Conservation (phyloP, 35 echinoderm and acorn worm genomes). For the Patiria miniata region DNA sequence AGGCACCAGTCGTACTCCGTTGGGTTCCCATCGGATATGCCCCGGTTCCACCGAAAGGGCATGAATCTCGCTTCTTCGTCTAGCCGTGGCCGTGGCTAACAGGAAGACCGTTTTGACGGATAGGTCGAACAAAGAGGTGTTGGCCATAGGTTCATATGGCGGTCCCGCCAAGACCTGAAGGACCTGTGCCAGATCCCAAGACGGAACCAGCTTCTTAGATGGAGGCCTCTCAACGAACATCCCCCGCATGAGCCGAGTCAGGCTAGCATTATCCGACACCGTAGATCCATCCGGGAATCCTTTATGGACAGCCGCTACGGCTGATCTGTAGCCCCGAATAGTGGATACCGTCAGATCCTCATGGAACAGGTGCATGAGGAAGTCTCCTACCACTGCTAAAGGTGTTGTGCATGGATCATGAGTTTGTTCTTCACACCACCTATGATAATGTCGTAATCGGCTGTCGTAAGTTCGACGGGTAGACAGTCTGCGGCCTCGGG, state of each 20-base stretch:
- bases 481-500: background rate
- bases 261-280: background rate
- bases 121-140: background rate
- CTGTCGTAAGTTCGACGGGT: slow-evolving; percentile 22
- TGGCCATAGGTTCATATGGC: slow-evolving; percentile 14
- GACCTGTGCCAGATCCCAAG: slow-evolving; percentile 32
- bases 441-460: slow-evolving; percentile 15
- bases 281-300: slow-evolving; percentile 7
- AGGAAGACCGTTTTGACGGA: slow-evolving; percentile 22
- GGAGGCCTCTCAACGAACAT: slow-evolving; percentile 35
- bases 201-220: background rate
- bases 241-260: slow-evolving; percentile 4
- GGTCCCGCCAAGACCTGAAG: slow-evolving; percentile 1
- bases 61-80: slow-evolving; percentile 7
- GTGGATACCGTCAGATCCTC: background rate
- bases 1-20: background rate
- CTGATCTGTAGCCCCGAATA: slow-evolving; percentile 28
- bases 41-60: background rate
- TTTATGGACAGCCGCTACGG: slow-evolving; percentile 20
- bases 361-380: slow-evolving; percentile 19
- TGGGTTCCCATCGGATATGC: slow-evolving; percentile 41
- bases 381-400: slow-evolving; percentile 6
- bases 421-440: background rate
- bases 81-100: background rate
- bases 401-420: background rate